Evolutionary conservation across 2,797 vertebrate species (phyloP), one percentile per base, ranked within the genome.

Genomic region (Anabas testudineus): DNA sequence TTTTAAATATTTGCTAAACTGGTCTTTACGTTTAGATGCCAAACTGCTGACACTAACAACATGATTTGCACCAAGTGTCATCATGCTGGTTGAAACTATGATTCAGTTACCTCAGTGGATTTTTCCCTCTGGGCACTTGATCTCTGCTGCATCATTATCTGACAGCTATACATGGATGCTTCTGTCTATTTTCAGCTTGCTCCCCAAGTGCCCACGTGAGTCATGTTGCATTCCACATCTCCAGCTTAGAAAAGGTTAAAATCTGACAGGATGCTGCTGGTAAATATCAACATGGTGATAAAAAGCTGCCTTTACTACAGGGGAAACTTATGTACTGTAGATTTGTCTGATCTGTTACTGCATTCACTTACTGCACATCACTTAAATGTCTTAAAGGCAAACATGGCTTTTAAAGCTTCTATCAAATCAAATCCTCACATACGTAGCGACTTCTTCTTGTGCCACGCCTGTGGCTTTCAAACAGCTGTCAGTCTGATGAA

Each of bases 161-260:
- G 55, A 73, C 62, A 19, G 49, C 62, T 76, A 60, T 67, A 80
- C 42, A 48, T 77, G 68, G 66, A 78, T 8, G 0, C 58, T 80
- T 83, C 34, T 16, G n/a, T 80, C 85, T 90, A 89, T 89, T 89
- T 88, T 80, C 67, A 53, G 78, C 82, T 66, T 9, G 39, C 56
- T 84, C 59, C 60, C 69, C 21, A 19, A 82, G 71, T 64, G 68
- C 55, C 74, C 60, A 74, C 22, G 34, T 76, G 81, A 87, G 52
- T 85, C 68, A 36, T 34, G 64, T 72, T 80, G 64, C 58, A 65
- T 53, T 83, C 57, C 54, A 74, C 51, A 55, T 76, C 73, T 79
- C 45, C 48, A n/a, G 56, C 76, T 81, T 62, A 71, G 66, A 80
- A 81, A 76, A 41, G 70, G 57, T 43, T 46, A 14, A 71, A 80